Conservation (phyloP, 1,140 invertebrate species). For the Lepidurus arcticus region DNA sequence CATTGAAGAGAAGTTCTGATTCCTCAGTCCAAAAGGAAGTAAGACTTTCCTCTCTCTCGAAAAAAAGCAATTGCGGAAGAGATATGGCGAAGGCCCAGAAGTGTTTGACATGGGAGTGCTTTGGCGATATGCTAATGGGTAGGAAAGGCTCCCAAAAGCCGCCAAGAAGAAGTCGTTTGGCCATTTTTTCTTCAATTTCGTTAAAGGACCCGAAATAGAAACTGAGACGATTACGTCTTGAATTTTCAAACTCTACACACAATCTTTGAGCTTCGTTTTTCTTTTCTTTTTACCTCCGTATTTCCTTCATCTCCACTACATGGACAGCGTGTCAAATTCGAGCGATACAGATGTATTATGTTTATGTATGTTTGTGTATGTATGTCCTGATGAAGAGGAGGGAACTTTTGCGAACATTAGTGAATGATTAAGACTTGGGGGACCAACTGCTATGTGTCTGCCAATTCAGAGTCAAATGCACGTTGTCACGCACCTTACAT, state of each 20-base stretch:
- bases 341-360: not conserved
- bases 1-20: not conserved
- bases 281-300: not conserved
- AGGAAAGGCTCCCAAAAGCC: not conserved
- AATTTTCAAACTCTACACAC: not conserved
- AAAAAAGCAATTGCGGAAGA: not conserved
- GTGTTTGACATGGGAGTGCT: not conserved
- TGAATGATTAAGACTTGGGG: not conserved
- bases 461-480: not conserved
- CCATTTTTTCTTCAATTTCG: not conserved
- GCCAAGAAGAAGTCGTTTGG: not conserved
- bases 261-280: not conserved
- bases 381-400: not conserved
- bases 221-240: not conserved
- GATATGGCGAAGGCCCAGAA: not conserved
- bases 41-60: not conserved
- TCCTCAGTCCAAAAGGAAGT: not conserved
- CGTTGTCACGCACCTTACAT: conserved; percentile 13
- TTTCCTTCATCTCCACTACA: not conserved
- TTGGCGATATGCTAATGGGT: not conserved
- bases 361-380: not conserved
- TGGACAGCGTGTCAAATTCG: not conserved
- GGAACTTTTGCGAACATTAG: not conserved
- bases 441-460: not conserved
- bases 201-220: not conserved